Percentiles rank a stretch among this genome's conserved stretches.
Evolutionary conservation across 2,113 vertebrate genomes (phyloP).

Genomic region (Cromileptes altivelis): DNA sequence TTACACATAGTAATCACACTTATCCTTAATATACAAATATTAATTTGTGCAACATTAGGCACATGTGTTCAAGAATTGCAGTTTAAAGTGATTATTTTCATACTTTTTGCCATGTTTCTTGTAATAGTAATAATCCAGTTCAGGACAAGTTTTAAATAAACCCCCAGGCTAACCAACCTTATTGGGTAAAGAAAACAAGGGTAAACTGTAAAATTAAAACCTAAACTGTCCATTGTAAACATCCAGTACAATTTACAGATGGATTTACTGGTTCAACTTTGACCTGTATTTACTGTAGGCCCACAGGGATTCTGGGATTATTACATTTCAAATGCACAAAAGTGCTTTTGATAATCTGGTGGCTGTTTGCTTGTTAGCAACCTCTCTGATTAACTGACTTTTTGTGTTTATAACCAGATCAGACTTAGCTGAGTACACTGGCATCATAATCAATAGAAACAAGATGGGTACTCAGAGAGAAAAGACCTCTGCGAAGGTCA

Average conservation of each 20-base stretch:
- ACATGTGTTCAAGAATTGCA: not conserved
- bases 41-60: not conserved
- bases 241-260: not conserved
- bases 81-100: not conserved
- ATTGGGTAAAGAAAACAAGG: not conserved
- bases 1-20: not conserved
- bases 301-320: not conserved
- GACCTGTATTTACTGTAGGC: not conserved
- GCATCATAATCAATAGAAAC: not conserved
- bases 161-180: not conserved
- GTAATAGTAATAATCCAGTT: not conserved
- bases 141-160: not conserved
- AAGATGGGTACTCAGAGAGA: too few species aligned
- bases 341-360: not conserved
- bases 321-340: not conserved
- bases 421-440: not conserved
- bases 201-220: not conserved
- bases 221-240: not conserved
- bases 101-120: not conserved
- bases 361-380: not conserved
- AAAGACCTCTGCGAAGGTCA: too few species aligned
- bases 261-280: not conserved
- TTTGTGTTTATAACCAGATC: not conserved
- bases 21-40: too few species aligned
- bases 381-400: not conserved